A percentile compares a stretch with the other conserved stretches of the same genome.
Evolutionary conservation across 1,140 invertebrate genomes (phyloP).

Genomic region (Daktulosphaira vitifoliae): DNA sequence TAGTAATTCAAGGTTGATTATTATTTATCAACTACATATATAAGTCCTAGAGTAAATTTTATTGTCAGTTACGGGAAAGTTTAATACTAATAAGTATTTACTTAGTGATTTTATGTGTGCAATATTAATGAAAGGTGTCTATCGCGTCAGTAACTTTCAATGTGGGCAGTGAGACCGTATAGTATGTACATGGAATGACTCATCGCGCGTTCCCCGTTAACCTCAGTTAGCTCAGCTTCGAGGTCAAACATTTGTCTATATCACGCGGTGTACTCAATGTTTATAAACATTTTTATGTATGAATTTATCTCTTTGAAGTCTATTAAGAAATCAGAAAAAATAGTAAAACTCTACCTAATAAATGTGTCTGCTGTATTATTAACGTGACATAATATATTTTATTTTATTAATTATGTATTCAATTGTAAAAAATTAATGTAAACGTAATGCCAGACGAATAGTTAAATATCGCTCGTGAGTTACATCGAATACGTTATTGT

Average conservation of each 20-base stretch:
- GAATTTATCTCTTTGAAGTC: too few relatives aligned
- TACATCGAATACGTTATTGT: background rate
- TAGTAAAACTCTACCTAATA: too few relatives aligned
- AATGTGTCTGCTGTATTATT: too few relatives aligned
- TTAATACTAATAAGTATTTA: background rate
- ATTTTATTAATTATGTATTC: constrained; percentile 1
- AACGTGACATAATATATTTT: too few relatives aligned
- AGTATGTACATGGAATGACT: background rate
- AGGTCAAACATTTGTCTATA: constrained; percentile 16
- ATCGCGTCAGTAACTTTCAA: constrained; percentile 5
- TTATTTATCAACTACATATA: too few relatives aligned
- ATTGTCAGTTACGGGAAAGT: constrained; percentile 1
- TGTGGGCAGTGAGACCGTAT: constrained; percentile 12
- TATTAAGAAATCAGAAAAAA: too few relatives aligned
- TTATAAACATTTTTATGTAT: too few relatives aligned
- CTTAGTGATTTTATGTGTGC: background rate
- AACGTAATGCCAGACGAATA: constrained; percentile 20
- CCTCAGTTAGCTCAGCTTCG: constrained; percentile 7
- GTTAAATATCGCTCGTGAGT: background rate
- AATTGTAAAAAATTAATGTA: constrained; percentile 4
- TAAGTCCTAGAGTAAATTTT: background rate
- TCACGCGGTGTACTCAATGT: too few relatives aligned
- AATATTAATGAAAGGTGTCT: constrained; percentile 11
- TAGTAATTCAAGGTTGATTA: too few relatives aligned
- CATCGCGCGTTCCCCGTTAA: constrained; percentile 26